Base-by-base conservation (phyloP, 2,797 vertebrate species). In the Merluccius polli region DNA sequence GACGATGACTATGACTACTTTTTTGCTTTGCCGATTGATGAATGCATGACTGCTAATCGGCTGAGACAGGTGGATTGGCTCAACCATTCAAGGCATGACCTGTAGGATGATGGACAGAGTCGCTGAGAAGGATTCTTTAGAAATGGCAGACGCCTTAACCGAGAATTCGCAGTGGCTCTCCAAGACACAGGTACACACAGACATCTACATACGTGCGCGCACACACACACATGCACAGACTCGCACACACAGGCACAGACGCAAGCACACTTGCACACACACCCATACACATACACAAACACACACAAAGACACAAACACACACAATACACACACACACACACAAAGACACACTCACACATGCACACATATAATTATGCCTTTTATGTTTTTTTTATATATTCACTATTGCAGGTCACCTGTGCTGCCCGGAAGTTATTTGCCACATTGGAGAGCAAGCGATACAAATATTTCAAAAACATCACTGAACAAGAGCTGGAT, bases 371-470 rank as follows among this genome's bases (percentile, higher is more conserved):
- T 7, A 9, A 41, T 4, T 71, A 21, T 73, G 4, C 71, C 5
- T 24, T 24, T 24, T 59, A 59, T 59, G 36, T 6, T 8, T 5
- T 38, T 59, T 52, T 59, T 59, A 24, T n/a, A 8, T 52, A 59
- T 59, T 65, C 24, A 27, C 21, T 8, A 81, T 84, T 78, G 74
- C 75, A 94, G 93, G 78, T 82, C 11, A 32, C 5, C 70, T 94
- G 93, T 82, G 79, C 79, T 52, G 92, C 92, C 30, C 73, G 2
- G 16, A 92, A 84, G 75, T 82, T 93, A 38, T 93, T 93, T 38
- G 13, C 4, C 0, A 78, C 72, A 73, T 82, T 91, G 78, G 87
- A 90, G 73, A 81, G 81, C 77, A 2, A 77, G 76, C 87, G 86
- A 76, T 1, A 24, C 0, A 73, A 81, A 44, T 93, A 85, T 80